These are phyloP conservation scores for Aplysina aerophoba DNA, from an alignment of 37 sponge, comb jelly and placozoan species.

Conservation along the genomic window DNA sequence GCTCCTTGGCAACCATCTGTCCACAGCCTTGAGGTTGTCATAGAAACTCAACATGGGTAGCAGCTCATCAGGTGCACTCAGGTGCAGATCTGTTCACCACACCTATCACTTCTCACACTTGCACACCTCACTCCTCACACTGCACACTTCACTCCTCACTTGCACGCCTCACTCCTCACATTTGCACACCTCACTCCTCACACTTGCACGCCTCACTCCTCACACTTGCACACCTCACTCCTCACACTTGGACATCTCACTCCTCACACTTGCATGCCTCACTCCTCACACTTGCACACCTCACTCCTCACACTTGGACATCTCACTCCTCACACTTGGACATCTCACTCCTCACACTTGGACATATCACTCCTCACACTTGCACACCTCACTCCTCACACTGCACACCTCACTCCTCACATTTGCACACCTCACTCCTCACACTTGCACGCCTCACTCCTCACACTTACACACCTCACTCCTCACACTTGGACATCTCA, in stretches of 20 bases:
- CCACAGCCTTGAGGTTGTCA: too few species aligned
- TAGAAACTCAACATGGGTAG: too few species aligned
- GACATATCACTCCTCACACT: background rate
- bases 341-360: background rate
- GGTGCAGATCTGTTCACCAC: conserved; percentile 35
- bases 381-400: background rate
- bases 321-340: background rate
- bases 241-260: conserved; percentile 29
- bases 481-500: too few species aligned
- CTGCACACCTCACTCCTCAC: conserved; percentile 17
- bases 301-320: background rate
- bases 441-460: conserved; percentile 1
- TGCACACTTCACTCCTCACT: conserved; percentile 36
- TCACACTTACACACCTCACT: background rate
- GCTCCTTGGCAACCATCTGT: too few species aligned
- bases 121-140: conserved; percentile 39
- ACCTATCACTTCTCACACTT: conserved; percentile 35
- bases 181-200: too few species aligned
- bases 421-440: background rate
- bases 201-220: too few species aligned
- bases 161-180: too few species aligned
- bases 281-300: conserved; percentile 1
- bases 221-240: too few species aligned
- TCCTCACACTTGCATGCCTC: conserved; percentile 1
- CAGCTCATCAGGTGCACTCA: too few species aligned